Evolutionary conservation across 2,113 vertebrate genomes (phyloP).

Genomic region (Gallinago jamesoni): DNA sequence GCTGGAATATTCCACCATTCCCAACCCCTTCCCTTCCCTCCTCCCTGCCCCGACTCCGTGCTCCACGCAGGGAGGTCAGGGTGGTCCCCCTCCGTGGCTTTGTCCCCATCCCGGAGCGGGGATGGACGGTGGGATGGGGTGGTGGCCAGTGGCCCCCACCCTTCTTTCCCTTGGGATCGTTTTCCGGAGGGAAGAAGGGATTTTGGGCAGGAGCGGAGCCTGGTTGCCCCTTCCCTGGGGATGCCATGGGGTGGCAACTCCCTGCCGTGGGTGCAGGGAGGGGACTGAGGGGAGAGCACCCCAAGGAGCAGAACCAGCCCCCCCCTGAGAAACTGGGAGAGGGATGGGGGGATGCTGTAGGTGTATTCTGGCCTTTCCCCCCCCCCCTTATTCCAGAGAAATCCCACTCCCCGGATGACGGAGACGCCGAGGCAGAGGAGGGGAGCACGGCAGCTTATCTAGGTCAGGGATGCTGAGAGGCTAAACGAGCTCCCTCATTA

Average conservation of each 20-base stretch:
- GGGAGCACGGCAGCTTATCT: background rate
- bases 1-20: background rate
- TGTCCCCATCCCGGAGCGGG: background rate
- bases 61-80: background rate
- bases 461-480: background rate
- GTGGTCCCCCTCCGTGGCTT: background rate
- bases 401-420: background rate
- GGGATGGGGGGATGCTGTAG: background rate
- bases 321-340: accelerated
- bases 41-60: accelerated
- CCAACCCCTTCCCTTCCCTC: background rate
- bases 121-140: background rate
- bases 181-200: background rate
- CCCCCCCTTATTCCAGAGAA: background rate
- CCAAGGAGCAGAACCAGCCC: background rate
- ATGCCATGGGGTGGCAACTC: background rate
- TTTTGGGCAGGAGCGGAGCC: background rate
- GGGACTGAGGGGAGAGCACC: no score
- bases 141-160: background rate
- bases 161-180: background rate
- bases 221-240: background rate
- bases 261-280: background rate
- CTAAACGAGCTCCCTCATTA: conserved; percentile 5
- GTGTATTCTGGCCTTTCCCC: background rate
- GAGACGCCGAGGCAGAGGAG: background rate